These are phyloP conservation scores for Asteroscopus sphinx DNA, from an alignment of 2,888 invertebrate genomes.

Conservation along the genomic window DNA sequence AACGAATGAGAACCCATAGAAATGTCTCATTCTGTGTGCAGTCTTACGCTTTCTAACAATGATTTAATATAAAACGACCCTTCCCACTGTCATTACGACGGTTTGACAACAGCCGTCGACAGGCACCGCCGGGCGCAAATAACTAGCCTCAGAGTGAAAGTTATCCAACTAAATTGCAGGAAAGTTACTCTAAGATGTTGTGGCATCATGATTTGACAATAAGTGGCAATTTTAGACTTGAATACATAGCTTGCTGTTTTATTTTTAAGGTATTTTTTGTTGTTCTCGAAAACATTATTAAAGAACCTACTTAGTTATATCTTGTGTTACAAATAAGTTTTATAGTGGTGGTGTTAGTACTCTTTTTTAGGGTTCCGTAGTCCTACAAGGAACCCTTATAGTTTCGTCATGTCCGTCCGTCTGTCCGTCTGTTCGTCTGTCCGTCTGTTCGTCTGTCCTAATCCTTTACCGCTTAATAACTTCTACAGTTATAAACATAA, in stretches of 20 bases:
- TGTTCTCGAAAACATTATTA: no score
- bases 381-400: no score
- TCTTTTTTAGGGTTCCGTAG: no score
- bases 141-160: conserved; percentile 53
- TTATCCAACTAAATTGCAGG: conserved; percentile 47
- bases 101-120: conserved; percentile 36
- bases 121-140: conserved; percentile 54
- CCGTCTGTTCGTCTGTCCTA: no score
- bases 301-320: no score
- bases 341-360: no score
- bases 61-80: conserved; percentile 50
- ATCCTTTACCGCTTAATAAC: no score
- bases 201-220: conserved; percentile 28
- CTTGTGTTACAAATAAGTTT: no score
- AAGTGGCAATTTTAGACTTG: conserved; percentile 28
- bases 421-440: no score
- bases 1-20: neutral
- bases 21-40: conserved; percentile 15
- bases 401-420: no score
- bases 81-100: conserved; percentile 45
- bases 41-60: conserved; percentile 48
- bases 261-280: no score
- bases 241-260: neutral
- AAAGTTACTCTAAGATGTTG: conserved; percentile 47
- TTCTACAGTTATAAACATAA: no score